Percentiles rank a stretch among this genome's conserved stretches.
Conservation (phyloP, 2,888 invertebrate genomes). For the Tipula vernalis region DNA sequence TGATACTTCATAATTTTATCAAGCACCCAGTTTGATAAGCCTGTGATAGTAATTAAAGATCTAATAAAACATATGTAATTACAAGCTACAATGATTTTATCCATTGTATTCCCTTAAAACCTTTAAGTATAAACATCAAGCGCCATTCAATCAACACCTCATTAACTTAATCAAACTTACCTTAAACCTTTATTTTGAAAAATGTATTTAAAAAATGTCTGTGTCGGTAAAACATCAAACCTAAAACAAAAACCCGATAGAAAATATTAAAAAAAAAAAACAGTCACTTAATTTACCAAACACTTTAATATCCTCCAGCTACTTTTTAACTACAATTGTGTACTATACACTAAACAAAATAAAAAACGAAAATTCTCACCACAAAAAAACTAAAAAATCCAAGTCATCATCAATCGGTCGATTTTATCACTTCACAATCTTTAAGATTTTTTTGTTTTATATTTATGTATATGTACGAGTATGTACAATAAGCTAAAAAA, state of each 20-base stretch:
- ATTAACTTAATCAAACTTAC: background rate
- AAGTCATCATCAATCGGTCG: background rate
- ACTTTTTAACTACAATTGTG: background rate
- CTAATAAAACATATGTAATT: background rate
- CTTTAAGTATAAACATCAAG: background rate
- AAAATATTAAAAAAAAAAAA: background rate
- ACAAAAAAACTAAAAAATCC: background rate
- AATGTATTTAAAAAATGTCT: background rate
- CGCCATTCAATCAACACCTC: background rate
- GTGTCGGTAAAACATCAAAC: background rate
- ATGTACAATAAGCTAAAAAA: background rate
- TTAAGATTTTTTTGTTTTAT: background rate
- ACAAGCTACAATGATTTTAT: background rate
- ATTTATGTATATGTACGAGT: background rate
- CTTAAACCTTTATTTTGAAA: background rate
- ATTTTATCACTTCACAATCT: background rate
- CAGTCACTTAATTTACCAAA: background rate
- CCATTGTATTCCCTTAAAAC: background rate
- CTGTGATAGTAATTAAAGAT: background rate
- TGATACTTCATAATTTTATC: too few relatives aligned
- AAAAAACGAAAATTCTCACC: background rate
- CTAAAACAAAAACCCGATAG: background rate
- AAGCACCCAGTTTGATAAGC: background rate
- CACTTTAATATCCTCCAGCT: background rate
- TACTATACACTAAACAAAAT: background rate